Percentiles rank a stretch among this genome's conserved stretches.
Conservation (phyloP, 2,888 invertebrate species). For the Ephialtes manifestator region DNA sequence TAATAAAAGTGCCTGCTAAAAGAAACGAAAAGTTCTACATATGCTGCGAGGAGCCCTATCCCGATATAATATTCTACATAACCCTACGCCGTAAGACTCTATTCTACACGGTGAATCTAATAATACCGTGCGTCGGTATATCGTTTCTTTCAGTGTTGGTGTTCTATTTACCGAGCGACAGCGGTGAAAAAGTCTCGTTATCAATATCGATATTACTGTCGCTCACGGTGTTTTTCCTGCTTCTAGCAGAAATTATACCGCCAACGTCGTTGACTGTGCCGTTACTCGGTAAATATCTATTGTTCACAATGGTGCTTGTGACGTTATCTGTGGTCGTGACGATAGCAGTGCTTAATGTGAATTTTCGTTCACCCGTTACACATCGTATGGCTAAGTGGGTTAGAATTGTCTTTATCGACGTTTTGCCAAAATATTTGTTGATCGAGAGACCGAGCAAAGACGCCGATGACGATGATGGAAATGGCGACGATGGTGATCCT, state of each 20-base stretch:
- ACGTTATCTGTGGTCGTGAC: conserved; percentile 97
- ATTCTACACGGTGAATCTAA: conserved; percentile 98
- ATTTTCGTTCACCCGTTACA: conserved; percentile 96
- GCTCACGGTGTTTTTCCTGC: conserved; percentile 96
- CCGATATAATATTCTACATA: conserved; percentile 99
- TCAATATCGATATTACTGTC: conserved; percentile 97
- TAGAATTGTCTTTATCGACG: conserved; percentile 93
- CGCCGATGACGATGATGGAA: conserved; percentile 89
- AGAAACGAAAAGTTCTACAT: conserved; percentile 97
- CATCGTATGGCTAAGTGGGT: conserved; percentile 98
- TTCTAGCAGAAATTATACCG: conserved; percentile 97
- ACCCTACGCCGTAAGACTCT: conserved; percentile 97
- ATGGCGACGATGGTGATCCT: conserved; percentile 79
- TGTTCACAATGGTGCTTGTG: conserved; percentile 98
- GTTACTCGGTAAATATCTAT: conserved; percentile 95
- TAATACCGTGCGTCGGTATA: conserved; percentile 98
- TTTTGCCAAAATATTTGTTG: conserved; percentile 94
- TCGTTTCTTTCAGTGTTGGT: conserved; percentile 98
- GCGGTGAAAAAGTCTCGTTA: conserved; percentile 98
- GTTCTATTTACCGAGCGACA: conserved; percentile 98
- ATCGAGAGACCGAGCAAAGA: conserved; percentile 96
- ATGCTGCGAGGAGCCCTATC: conserved; percentile 98
- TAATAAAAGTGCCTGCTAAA: conserved; percentile 96
- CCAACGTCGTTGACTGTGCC: conserved; percentile 97
- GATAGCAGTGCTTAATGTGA: conserved; percentile 97